These are phyloP conservation scores for Nerophis lumbriciformis DNA, from an alignment of 2,113 vertebrate genomes.

Conservation along the genomic window DNA sequence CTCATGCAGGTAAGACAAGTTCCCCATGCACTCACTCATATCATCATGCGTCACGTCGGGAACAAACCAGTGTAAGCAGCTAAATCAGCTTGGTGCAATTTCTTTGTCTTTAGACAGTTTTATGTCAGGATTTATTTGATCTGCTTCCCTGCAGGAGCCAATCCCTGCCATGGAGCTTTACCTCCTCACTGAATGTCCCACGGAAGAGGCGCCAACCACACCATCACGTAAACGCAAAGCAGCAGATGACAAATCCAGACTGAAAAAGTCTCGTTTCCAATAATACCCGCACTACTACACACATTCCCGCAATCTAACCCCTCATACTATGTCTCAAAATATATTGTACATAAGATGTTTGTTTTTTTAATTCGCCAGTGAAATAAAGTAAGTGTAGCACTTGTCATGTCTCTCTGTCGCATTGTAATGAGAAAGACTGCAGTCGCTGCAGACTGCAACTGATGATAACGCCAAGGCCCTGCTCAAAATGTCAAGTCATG, in stretches of 20 bases:
- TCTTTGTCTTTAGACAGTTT: background rate
- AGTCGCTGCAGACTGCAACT: background rate
- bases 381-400: slow-evolving; percentile 35
- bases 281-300: slow-evolving; percentile 43
- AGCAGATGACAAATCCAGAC: slow-evolving; percentile 55
- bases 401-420: slow-evolving; percentile 7
- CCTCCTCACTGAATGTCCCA: slow-evolving; percentile 66
- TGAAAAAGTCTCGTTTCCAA: slow-evolving; percentile 77
- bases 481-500: slow-evolving; percentile 52
- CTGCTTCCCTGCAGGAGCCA: slow-evolving; percentile 71
- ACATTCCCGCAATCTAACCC: too few relatives aligned
- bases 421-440: slow-evolving; percentile 9
- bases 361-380: background rate
- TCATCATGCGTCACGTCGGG: too few relatives aligned
- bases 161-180: slow-evolving; percentile 79
- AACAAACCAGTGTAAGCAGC: background rate
- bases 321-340: background rate
- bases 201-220: slow-evolving; percentile 50
- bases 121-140: background rate
- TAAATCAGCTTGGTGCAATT: background rate
- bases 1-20: slow-evolving; percentile 84
- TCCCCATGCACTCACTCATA: background rate
- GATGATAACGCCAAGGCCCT: slow-evolving; percentile 28
- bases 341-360: slow-evolving; percentile 36
- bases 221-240: slow-evolving; percentile 85